A percentile compares a stretch with the other conserved stretches of the same genome.
Evolutionary conservation across 2,888 invertebrate genomes (phyloP).

Genomic region (Dinocampus coccinellae): DNA sequence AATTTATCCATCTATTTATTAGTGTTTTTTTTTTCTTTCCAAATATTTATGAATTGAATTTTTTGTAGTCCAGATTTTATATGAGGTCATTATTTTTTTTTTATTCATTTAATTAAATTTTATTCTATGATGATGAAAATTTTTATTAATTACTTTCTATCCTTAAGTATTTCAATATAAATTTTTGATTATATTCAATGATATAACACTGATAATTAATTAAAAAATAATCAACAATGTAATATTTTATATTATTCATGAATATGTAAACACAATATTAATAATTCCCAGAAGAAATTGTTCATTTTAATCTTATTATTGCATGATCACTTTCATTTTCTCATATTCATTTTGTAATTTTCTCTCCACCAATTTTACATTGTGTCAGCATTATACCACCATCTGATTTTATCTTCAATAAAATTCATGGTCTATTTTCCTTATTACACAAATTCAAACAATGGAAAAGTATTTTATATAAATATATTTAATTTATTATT

Average conservation of each 20-base stretch:
- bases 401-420: conserved; percentile 19
- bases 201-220: background rate
- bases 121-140: background rate
- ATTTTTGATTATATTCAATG: background rate
- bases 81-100: no score
- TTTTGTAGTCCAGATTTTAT: no score
- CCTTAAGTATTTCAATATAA: background rate
- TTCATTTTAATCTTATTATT: conserved; percentile 11
- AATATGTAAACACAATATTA: background rate
- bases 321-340: conserved; percentile 39
- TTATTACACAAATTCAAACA: background rate
- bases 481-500: no score
- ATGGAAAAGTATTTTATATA: background rate
- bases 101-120: no score
- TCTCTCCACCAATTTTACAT: conserved; percentile 2
- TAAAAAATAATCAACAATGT: background rate
- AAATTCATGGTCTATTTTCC: conserved; percentile 5
- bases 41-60: no score
- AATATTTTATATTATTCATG: background rate
- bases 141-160: background rate
- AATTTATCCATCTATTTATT: no score
- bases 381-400: background rate
- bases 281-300: background rate
- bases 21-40: no score
- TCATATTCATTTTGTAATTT: conserved; percentile 30